phyloP scores from a whole-genome alignment of 2,888 invertebrate species.

The Idaea biselata region DNA sequence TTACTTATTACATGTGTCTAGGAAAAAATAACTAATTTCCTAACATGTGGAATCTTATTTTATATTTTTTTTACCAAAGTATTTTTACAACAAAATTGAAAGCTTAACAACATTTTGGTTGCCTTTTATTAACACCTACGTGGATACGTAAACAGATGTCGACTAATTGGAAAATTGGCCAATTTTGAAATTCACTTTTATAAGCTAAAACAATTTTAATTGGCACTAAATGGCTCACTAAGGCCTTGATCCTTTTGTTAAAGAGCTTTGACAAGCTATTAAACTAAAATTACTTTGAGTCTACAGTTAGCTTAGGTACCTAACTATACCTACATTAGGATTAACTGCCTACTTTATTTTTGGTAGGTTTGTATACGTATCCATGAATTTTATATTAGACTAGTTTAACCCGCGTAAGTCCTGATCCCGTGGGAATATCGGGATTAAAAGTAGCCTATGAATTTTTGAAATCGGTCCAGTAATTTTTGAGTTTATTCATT shows the following conservation, averaged over 20 bases:
- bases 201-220: conserved; percentile 22
- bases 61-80: background rate
- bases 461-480: no score
- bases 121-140: conserved; percentile 18
- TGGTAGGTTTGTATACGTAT: no score
- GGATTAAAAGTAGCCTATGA: no score
- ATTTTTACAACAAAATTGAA: background rate
- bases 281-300: background rate
- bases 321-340: background rate
- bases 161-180: conserved; percentile 30
- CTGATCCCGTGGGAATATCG: no score
- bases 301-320: background rate
- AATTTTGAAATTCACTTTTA: conserved; percentile 21
- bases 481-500: no score
- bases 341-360: no score
- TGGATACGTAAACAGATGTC: conserved; percentile 16
- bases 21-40: no score
- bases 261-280: background rate
- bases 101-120: background rate
- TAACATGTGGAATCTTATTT: no score
- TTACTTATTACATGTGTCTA: no score
- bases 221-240: conserved; percentile 14
- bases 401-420: no score
- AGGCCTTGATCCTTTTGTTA: conserved; percentile 17
- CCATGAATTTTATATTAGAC: no score